Conservation (phyloP, 2,888 invertebrate genomes). For the Blomia tropicalis region DNA sequence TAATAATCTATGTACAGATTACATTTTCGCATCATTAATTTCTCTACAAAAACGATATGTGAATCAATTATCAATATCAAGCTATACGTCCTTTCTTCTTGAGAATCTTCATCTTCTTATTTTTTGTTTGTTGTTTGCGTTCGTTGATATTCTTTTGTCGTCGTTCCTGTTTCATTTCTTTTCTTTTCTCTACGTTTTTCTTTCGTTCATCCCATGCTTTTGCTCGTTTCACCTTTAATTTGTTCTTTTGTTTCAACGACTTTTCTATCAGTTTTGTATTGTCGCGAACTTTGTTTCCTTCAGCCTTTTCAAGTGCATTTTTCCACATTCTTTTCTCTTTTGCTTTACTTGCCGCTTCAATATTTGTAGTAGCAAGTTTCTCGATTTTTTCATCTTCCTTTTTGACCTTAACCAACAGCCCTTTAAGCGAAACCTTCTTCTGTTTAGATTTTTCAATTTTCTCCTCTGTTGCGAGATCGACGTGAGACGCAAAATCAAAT, state of each 20-base stretch:
- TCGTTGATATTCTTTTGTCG: conserved; percentile 15
- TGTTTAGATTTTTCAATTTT: not conserved
- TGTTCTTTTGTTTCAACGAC: conserved; percentile 1
- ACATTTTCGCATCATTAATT: too few relatives aligned
- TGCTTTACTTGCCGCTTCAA: not conserved
- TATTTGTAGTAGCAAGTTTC: conserved; percentile 4
- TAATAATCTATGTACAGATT: too few relatives aligned
- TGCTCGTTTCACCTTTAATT: conserved; percentile 5
- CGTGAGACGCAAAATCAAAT: conserved; percentile 18
- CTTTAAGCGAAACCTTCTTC: conserved; percentile 6
- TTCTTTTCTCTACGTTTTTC: conserved; percentile 7
- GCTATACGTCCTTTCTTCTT: conserved; percentile 17
- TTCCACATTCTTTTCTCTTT: conserved; percentile 22
- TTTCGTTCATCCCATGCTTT: conserved; percentile 22
- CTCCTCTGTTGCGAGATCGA: not conserved
- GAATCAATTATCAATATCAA: too few relatives aligned
- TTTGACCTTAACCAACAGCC: conserved; percentile 16
- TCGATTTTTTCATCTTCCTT: conserved; percentile 20
- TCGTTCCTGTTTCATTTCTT: not conserved
- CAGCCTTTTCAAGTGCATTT: conserved; percentile 16
- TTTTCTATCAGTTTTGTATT: conserved; percentile 20
- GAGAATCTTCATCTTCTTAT: not conserved
- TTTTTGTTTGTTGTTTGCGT: conserved; percentile 3
- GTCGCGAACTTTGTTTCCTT: conserved; percentile 22
- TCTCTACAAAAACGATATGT: too few relatives aligned